Evolutionary conservation across 1,140 invertebrate genomes (phyloP).

Genomic region (Diachasma alloeum): DNA sequence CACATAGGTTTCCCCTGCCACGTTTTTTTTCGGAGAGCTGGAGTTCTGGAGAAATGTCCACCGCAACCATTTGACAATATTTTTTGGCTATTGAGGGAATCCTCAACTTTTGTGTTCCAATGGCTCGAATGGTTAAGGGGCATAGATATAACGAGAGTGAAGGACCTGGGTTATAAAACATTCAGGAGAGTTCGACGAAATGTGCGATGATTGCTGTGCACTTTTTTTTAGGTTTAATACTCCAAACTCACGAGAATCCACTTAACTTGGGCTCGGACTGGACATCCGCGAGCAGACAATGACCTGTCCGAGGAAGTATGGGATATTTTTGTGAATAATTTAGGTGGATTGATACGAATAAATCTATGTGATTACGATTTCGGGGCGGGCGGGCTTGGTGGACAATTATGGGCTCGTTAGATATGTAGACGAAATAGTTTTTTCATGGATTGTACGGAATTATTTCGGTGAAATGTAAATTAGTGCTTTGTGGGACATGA

Average conservation of each 20-base stretch:
- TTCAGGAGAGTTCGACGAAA: neutral
- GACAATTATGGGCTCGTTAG: neutral
- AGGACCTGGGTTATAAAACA: slow-evolving; percentile 9
- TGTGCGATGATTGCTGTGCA: neutral
- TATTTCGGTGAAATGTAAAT: no score
- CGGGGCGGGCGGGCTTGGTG: neutral
- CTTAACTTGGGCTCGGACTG: neutral
- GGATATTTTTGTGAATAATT: neutral
- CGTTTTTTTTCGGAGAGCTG: neutral
- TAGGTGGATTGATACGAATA: neutral
- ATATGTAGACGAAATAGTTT: neutral
- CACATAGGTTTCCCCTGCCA: neutral
- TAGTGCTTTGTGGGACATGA: no score
- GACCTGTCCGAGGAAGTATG: neutral
- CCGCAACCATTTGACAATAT: neutral
- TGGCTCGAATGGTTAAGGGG: neutral
- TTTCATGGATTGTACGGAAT: no score
- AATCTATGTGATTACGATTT: neutral
- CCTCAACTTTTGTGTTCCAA: neutral
- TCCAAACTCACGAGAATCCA: neutral
- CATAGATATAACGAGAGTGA: neutral
- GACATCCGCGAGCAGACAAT: neutral
- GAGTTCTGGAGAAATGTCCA: neutral
- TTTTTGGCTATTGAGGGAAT: neutral
- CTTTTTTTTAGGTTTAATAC: neutral